Conservation (phyloP, 2,888 invertebrate species). For the Zygaena filipendulae region DNA sequence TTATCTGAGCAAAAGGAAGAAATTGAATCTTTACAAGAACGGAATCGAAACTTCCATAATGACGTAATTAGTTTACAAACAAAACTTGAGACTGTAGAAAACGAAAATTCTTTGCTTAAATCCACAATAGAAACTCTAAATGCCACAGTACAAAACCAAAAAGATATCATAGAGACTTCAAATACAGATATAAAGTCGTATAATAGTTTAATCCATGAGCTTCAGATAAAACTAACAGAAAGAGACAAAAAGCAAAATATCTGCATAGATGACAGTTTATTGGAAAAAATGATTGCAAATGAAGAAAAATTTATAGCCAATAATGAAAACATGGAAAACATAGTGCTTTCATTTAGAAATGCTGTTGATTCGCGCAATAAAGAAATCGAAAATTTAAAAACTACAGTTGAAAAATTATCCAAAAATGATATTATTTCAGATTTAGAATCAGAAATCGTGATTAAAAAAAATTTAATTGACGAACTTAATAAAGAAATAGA, state of each 20-base stretch:
- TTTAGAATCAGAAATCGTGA: no score
- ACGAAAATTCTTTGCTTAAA: conserved; percentile 35
- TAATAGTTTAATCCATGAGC: conserved; percentile 34
- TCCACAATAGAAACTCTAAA: conserved; percentile 36
- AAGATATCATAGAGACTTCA: conserved; percentile 27
- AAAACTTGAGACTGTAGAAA: conserved; percentile 28
- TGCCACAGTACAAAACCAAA: conserved; percentile 34
- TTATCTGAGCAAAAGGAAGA: conserved; percentile 31
- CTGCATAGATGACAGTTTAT: conserved; percentile 25
- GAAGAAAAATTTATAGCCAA: conserved; percentile 46
- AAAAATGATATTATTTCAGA: no score
- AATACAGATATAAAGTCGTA: conserved; percentile 38
- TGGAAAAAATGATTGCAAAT: conserved; percentile 39
- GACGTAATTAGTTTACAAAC: conserved; percentile 28
- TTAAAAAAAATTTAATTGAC: conserved; percentile 9
- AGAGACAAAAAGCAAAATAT: conserved; percentile 25
- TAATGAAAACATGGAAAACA: conserved; percentile 49
- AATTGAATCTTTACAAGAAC: conserved; percentile 31
- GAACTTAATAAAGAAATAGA: conserved; percentile 24
- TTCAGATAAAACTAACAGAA: conserved; percentile 33
- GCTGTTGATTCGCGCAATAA: conserved; percentile 31
- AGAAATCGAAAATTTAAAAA: conserved; percentile 35
- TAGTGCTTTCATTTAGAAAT: conserved; percentile 38
- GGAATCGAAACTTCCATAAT: conserved; percentile 28
- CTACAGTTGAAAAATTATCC: conserved; percentile 15